A percentile compares a stretch with the other conserved stretches of the same genome.
Conservation (phyloP, 2,113 vertebrate genomes). For the Mobula birostris region DNA sequence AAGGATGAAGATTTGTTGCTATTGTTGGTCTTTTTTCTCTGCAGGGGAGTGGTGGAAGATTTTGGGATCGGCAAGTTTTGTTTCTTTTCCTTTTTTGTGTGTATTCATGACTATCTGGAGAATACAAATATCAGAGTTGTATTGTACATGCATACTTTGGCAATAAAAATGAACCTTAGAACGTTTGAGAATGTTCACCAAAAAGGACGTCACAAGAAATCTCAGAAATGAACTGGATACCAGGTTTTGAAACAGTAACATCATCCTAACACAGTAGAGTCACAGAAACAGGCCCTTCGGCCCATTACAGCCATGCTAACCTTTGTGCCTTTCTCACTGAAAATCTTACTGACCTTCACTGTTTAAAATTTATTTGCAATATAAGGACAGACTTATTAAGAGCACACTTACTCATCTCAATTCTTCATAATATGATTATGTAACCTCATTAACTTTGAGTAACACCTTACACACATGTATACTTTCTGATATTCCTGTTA, state of each 20-base stretch:
- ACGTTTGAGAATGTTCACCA: background rate
- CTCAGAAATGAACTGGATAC: background rate
- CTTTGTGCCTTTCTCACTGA: background rate
- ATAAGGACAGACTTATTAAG: background rate
- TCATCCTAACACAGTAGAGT: background rate
- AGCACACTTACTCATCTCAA: background rate
- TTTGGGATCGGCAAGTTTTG: too few species aligned
- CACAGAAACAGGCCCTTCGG: too few species aligned
- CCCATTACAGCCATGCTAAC: too few species aligned
- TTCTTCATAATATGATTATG: background rate
- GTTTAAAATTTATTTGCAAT: background rate
- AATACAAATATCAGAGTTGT: too few species aligned
- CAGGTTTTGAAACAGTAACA: background rate
- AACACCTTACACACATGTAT: background rate
- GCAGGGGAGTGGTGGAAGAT: too few species aligned
- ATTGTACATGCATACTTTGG: too few species aligned
- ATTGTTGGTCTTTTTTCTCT: too few species aligned
- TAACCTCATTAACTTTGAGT: background rate
- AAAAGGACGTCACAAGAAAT: slow-evolving; percentile 9
- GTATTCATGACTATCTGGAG: too few species aligned
- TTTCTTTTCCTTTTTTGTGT: too few species aligned
- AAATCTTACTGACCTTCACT: background rate
- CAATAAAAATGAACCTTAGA: too few species aligned
- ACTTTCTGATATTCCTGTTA: background rate
- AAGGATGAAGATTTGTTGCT: too few species aligned